Percentiles rank a stretch among this genome's conserved stretches.
Conservation (phyloP, 2,113 vertebrate species). For the Callithrix jacchus region DNA sequence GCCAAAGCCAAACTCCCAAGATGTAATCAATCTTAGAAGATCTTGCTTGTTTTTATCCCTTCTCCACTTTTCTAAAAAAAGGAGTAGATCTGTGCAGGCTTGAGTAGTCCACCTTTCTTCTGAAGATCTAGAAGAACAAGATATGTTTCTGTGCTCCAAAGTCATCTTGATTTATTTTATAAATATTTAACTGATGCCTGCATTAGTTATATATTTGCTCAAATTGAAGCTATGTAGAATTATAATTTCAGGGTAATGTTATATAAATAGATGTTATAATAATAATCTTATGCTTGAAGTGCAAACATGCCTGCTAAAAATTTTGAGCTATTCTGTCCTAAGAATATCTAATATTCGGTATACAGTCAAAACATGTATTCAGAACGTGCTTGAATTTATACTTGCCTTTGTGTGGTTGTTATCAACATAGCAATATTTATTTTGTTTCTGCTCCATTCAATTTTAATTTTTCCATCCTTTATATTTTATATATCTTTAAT, state of each 20-base stretch:
- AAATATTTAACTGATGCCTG: background rate
- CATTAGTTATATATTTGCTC: background rate
- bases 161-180: background rate
- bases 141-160: background rate
- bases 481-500: background rate
- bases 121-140: background rate
- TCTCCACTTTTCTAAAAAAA: background rate
- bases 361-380: background rate
- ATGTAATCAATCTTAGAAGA: background rate
- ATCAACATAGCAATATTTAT: background rate
- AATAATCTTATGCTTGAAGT: background rate
- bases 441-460: background rate
- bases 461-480: background rate
- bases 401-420: background rate
- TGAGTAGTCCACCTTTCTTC: background rate
- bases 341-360: background rate
- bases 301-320: background rate
- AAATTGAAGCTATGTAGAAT: background rate
- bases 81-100: background rate
- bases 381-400: background rate
- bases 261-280: background rate
- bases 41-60: background rate
- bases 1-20: background rate
- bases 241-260: background rate
- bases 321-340: background rate